A percentile compares a stretch with the other conserved stretches of the same genome.
Conservation (phyloP, 2,113 vertebrate genomes). For the Gasterosteus nipponicus region DNA sequence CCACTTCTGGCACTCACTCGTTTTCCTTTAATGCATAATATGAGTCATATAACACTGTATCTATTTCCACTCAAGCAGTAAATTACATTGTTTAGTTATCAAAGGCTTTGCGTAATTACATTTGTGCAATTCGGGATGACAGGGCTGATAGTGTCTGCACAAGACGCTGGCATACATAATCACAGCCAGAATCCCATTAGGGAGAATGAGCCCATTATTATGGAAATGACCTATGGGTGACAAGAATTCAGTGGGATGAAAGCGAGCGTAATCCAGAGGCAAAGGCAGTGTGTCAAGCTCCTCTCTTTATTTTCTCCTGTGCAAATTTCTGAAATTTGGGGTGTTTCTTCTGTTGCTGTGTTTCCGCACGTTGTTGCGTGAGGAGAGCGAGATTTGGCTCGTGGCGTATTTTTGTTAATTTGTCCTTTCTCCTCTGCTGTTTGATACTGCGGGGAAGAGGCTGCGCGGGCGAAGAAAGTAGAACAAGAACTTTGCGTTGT, state of each 20-base stretch:
- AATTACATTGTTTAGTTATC: constrained; percentile 80
- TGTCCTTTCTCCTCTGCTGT: constrained; percentile 13
- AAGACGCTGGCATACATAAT: constrained; percentile 74
- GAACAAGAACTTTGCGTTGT: constrained; percentile 12
- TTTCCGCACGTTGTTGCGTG: constrained; percentile 30
- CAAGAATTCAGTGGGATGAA: constrained; percentile 73
- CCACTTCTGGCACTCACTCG: constrained; percentile 31
- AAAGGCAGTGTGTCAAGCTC: constrained; percentile 53
- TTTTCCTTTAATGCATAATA: constrained; percentile 44
- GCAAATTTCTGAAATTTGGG: constrained; percentile 52
- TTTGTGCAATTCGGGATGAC: constrained; percentile 76
- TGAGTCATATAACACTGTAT: constrained; percentile 41
- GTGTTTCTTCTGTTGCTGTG: constrained; percentile 21
- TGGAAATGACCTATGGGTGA: constrained; percentile 81
- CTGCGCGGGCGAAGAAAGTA: constrained; percentile 14
- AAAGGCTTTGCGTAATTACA: constrained; percentile 79
- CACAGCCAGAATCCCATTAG: constrained; percentile 79
- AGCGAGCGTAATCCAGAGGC: constrained; percentile 65
- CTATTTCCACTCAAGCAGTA: constrained; percentile 70
- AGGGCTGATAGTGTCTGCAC: constrained; percentile 71
- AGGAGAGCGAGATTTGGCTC: constrained; percentile 22
- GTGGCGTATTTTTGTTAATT: constrained; percentile 24
- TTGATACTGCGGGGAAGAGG: constrained; percentile 15
- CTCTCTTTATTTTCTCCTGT: constrained; percentile 51
- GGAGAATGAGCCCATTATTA: constrained; percentile 76